Conservation (phyloP, 2,113 vertebrate genomes). For the Aplodontia rufa region DNA sequence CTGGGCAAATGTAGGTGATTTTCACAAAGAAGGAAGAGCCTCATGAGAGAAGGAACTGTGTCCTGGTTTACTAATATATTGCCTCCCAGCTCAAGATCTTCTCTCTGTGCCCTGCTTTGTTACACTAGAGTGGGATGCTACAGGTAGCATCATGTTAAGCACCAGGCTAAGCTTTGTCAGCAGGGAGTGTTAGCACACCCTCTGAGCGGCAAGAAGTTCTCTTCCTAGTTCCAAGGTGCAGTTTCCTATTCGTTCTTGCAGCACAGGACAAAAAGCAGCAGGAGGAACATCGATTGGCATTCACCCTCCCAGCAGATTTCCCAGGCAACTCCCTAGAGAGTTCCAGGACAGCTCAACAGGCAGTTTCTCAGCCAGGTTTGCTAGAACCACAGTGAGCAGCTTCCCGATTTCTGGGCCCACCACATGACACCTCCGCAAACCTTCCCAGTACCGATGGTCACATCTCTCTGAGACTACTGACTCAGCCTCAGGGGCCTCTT, state of each 20-base stretch:
- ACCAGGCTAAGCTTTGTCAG: background rate
- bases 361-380: background rate
- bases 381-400: background rate
- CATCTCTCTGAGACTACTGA: background rate
- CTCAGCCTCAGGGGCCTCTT: background rate
- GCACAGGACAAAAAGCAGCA: too few species aligned
- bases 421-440: background rate
- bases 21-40: background rate
- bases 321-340: background rate
- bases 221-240: background rate
- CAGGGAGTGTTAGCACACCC: background rate
- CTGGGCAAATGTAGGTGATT: background rate
- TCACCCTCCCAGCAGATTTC: background rate
- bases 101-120: background rate
- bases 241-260: background rate
- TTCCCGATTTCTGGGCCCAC: background rate
- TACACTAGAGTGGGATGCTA: background rate
- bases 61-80: background rate
- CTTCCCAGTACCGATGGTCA: too few species aligned
- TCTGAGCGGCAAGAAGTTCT: background rate
- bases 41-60: background rate
- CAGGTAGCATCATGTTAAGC: background rate
- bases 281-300: background rate
- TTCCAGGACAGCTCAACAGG: too few species aligned
- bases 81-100: background rate